Evolutionary conservation across 2,113 vertebrate species (phyloP).

Genomic region (Coptodon bakossiorum): DNA sequence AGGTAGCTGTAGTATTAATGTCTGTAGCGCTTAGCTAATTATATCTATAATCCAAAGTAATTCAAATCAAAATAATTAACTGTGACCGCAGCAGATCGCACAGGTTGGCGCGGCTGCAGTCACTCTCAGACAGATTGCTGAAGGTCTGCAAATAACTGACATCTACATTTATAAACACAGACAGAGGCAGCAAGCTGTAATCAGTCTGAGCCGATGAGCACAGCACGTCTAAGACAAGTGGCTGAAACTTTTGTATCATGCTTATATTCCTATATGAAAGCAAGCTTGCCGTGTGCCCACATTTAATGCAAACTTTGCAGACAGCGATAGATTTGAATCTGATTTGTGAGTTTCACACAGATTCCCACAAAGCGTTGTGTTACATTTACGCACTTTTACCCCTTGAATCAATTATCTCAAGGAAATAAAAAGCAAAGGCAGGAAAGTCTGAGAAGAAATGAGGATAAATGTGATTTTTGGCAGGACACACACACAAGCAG

Average conservation of each 20-base stretch:
- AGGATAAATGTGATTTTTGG: neutral
- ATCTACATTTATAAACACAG: neutral
- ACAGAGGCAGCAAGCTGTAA: neutral
- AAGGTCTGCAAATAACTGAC: neutral
- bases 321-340: accelerated
- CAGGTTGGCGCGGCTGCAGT: neutral
- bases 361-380: neutral
- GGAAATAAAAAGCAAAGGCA: neutral
- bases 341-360: neutral
- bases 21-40: neutral
- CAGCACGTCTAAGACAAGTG: neutral
- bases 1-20: neutral
- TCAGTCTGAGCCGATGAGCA: neutral
- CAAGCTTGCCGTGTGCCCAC: neutral
- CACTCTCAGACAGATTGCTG: neutral
- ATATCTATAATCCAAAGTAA: neutral
- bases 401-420: neutral
- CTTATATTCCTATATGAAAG: neutral
- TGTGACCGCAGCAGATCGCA: accelerated
- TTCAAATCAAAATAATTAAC: neutral
- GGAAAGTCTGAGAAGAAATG: neutral
- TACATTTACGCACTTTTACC: accelerated
- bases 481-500: neutral
- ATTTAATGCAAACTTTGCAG: neutral
- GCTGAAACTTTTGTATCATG: neutral